Evolutionary conservation across 2,888 invertebrate species (phyloP).

Genomic region (Campoplex capitator): DNA sequence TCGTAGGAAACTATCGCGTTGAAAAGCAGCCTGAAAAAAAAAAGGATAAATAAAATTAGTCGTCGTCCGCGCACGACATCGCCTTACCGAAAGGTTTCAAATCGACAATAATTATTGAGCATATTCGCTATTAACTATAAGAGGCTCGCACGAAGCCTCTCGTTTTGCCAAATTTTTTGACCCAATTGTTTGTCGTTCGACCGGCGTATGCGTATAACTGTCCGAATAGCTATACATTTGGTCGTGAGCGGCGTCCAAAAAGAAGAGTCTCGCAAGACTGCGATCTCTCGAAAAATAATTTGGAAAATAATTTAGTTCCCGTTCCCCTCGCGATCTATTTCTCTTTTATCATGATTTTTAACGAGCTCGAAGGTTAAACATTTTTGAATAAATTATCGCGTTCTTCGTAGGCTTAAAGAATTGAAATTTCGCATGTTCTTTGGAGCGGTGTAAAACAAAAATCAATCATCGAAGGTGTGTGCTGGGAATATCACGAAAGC

Average conservation of each 20-base stretch:
- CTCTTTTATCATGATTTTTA: neutral
- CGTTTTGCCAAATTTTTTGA: constrained; percentile 14
- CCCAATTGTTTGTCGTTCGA: neutral
- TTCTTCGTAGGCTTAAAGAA: constrained; percentile 1
- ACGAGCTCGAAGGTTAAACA: neutral
- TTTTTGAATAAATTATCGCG: constrained; percentile 1
- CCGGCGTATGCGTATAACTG: neutral
- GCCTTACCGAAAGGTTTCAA: constrained; percentile 2
- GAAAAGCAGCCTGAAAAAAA: neutral
- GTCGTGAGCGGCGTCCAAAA: neutral
- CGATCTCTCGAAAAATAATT: neutral
- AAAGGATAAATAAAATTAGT: constrained; percentile 23
- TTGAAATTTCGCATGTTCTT: constrained; percentile 45
- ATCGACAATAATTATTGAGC: constrained; percentile 29
- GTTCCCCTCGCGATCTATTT: neutral
- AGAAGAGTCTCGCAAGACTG: neutral
- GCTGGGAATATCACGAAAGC: constrained; percentile 33
- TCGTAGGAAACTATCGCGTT: constrained; percentile 23
- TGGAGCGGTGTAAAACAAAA: constrained; percentile 64
- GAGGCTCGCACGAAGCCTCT: constrained; percentile 17
- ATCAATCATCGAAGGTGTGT: constrained; percentile 71
- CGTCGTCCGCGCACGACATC: constrained; percentile 3
- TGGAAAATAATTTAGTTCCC: neutral
- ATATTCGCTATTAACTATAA: constrained; percentile 14
- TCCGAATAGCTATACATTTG: neutral